Evolutionary conservation across 2,797 vertebrate species (phyloP).

Genomic region (Syndactyla subalaris): DNA sequence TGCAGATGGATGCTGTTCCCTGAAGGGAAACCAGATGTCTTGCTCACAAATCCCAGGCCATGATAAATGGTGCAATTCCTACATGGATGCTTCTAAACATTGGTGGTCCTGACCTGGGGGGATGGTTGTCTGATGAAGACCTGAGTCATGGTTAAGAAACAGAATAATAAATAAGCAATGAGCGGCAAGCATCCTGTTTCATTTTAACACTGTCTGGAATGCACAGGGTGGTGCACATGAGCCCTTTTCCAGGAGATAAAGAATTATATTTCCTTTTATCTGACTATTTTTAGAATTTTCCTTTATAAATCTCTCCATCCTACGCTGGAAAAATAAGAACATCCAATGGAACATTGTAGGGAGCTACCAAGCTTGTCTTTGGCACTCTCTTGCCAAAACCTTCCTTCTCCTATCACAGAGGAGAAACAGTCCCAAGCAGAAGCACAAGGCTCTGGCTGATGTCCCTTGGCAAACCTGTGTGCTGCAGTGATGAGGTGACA

Average conservation of each 20-base stretch:
- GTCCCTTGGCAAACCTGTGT: background rate
- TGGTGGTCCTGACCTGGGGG: fast-evolving
- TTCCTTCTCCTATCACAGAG: background rate
- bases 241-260: background rate
- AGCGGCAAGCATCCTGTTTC: background rate
- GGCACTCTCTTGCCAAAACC: background rate
- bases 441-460: background rate
- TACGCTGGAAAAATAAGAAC: background rate
- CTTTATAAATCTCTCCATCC: background rate
- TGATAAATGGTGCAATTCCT: background rate
- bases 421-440: background rate
- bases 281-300: background rate
- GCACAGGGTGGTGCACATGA: background rate
- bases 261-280: background rate
- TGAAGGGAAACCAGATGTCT: background rate
- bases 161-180: background rate
- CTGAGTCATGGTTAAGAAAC: background rate
- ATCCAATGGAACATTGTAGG: background rate
- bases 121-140: background rate
- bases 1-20: background rate
- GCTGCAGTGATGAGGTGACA: background rate
- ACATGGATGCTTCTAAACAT: background rate
- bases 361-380: background rate
- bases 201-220: background rate
- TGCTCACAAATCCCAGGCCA: background rate